These are phyloP conservation scores for Agrochola circellaris DNA, from an alignment of 2,888 invertebrate genomes.

Conservation along the genomic window DNA sequence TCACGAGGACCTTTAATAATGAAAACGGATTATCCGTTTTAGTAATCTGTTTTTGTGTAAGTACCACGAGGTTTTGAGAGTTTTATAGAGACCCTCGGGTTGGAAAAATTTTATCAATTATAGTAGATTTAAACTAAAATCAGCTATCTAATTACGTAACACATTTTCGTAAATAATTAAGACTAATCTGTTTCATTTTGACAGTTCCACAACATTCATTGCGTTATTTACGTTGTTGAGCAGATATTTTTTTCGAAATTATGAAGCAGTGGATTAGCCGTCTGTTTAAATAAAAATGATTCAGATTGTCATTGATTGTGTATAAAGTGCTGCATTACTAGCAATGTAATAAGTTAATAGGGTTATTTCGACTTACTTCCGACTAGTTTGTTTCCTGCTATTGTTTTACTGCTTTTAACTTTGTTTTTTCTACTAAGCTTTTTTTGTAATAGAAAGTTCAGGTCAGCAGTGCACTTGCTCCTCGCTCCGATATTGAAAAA, in stretches of 20 bases:
- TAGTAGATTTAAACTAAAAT: not conserved
- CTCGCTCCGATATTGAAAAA: not conserved
- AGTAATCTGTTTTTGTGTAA: not conserved
- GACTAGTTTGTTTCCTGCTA: not conserved
- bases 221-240: no score
- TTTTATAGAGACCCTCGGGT: not conserved
- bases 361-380: not conserved
- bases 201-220: no score
- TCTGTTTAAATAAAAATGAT: no score
- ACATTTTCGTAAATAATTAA: no score
- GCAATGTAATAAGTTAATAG: not conserved
- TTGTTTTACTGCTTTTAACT: not conserved
- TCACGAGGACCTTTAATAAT: constrained; percentile 4
- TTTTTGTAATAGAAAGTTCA: not conserved
- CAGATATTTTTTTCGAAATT: no score
- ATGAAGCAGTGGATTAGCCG: no score
- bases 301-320: no score
- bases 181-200: no score
- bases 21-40: not conserved
- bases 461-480: not conserved
- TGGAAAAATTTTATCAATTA: not conserved
- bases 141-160: no score
- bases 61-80: not conserved
- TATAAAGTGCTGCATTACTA: not conserved
- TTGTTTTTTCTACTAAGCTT: not conserved